Conservation (phyloP, 1,140 invertebrate species). For the Thaumatotibia leucotreta region DNA sequence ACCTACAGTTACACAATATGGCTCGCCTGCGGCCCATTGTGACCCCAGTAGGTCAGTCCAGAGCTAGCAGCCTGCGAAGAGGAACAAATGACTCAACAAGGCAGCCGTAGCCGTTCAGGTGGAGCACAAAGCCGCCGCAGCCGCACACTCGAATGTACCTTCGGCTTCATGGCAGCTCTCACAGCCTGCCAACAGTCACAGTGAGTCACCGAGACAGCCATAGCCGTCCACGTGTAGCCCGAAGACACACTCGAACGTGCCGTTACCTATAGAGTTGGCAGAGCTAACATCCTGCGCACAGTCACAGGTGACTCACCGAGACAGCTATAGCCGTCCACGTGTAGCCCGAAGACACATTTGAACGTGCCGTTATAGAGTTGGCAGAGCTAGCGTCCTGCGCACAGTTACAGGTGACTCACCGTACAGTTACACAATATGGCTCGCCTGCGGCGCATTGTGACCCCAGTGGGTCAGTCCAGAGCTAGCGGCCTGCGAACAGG, state of each 20-base stretch:
- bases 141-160: slow-evolving; percentile 93
- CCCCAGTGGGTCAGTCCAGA: no score
- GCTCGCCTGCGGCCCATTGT: no score
- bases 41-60: no score
- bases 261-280: slow-evolving; percentile 40
- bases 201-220: slow-evolving; percentile 16
- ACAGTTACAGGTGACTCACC: slow-evolving; percentile 37
- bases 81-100: no score
- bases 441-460: no score
- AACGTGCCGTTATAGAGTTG: no score
- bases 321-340: slow-evolving; percentile 20
- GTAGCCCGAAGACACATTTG: not conserved
- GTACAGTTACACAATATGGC: no score
- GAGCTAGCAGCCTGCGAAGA: no score
- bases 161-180: slow-evolving; percentile 90
- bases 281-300: no score
- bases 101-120: slow-evolving; percentile 79
- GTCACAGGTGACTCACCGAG: slow-evolving; percentile 38
- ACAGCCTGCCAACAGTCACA: slow-evolving; percentile 75
- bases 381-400: no score
- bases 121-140: slow-evolving; percentile 85
- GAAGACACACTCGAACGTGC: not conserved
- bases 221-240: slow-evolving; percentile 82
- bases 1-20: no score
- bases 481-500: no score